These are phyloP conservation scores for Chamaetylas fuelleborni DNA, from an alignment of 2,113 vertebrate species.

Conservation along the genomic window DNA sequence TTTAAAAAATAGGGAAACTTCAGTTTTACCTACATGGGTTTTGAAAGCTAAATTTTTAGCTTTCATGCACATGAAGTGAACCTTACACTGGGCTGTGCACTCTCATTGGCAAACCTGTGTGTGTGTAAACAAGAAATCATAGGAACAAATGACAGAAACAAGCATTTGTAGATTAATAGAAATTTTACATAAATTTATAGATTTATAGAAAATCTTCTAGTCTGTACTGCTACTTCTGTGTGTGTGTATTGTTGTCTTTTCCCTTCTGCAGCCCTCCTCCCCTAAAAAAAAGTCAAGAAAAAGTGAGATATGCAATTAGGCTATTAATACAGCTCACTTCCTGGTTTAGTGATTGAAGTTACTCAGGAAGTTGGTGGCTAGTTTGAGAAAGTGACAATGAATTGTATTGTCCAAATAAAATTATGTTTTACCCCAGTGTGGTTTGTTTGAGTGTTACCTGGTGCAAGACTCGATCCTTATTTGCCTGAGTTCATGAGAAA, in stretches of 20 bases:
- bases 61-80: neutral
- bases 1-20: neutral
- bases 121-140: neutral
- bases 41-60: neutral
- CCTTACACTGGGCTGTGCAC: neutral
- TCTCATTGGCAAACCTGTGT: neutral
- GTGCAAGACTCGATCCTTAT: neutral
- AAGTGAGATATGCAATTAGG: neutral
- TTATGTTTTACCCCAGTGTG: neutral
- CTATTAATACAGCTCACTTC: neutral
- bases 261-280: rapidly evolving
- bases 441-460: neutral
- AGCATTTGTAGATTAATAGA: neutral
- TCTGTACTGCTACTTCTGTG: neutral
- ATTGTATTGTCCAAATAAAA: neutral
- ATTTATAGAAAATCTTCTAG: neutral
- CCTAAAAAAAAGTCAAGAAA: neutral
- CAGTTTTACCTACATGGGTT: neutral
- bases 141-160: neutral
- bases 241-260: neutral
- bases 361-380: neutral
- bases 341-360: neutral
- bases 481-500: neutral
- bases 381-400: neutral
- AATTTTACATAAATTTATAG: too few species aligned